Base-by-base conservation (phyloP, 2,797 vertebrate genomes). In the Phoxinus dragarum region DNA sequence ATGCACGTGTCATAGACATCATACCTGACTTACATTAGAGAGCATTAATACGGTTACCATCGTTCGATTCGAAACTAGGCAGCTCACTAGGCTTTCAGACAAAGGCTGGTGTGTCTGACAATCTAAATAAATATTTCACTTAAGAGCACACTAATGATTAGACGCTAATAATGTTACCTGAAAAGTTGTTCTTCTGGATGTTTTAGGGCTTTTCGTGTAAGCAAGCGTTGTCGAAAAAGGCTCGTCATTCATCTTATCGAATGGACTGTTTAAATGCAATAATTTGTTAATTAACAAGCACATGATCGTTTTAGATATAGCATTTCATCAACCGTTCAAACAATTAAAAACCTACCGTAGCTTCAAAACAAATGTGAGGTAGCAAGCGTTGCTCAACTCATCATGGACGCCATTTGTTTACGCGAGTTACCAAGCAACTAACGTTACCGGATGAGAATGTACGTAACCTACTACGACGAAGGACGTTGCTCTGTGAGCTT, bases 151-250 rank as follows among this genome's bases (percentile, higher is more conserved):
- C 4, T 11, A 42, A 59, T 56, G 10, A 52, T n/a, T 54, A 21
- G 8, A 68, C 52, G 47, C 4, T 23, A 38, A 34, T 42, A 27
- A 27, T 27, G 27, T 27, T 27, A 98, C 97, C 96, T 98, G 97
- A 87, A 98, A 98, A 49, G 94, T 94, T 40, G 96, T 97, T 92
- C 96, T 96, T 92, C 92, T 96, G 52, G 96, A 92, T 71, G 93
- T 90, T 92, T 96, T 97, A 1, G 96, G 97, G 75, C 96, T 97
- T 90, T 95, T 96, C 8, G 90, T 93, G 88, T 97, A 95, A 31
- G 96, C 96, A 87, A 97, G 93, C 31, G 94, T 94, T 71, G 92
- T 96, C 64, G 89, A 84, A 75, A 94, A 90, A 42, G 79, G 9
- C 6, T 93, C 89, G 54, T 93, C 93, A 47, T 93, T 90, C 31